A percentile compares a stretch with the other conserved stretches of the same genome.
These are phyloP conservation scores for Bradysia coprophila DNA, from an alignment of 1,140 invertebrate species.

Conservation along the genomic window DNA sequence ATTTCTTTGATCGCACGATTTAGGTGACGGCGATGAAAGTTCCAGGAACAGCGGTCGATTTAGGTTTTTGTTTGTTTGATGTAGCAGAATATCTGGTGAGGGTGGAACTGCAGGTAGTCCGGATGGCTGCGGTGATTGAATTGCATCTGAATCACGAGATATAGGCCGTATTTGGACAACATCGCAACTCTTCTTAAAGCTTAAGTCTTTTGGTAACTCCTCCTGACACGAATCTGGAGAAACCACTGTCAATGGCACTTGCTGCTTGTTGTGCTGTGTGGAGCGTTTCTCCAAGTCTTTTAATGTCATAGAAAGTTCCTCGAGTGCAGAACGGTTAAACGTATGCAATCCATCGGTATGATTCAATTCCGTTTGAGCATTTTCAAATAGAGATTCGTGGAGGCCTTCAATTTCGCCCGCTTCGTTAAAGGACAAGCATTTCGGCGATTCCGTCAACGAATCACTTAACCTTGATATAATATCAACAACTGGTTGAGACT, in stretches of 20 bases:
- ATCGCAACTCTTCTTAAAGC: slow-evolving; percentile 27
- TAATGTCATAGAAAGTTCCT: slow-evolving; percentile 4
- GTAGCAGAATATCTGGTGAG: slow-evolving; percentile 31
- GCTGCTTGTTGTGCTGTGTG: background rate
- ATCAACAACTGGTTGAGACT: slow-evolving; percentile 29
- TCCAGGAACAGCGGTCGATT: background rate
- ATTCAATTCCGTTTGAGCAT: slow-evolving; percentile 5
- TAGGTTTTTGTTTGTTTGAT: background rate
- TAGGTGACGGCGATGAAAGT: slow-evolving; percentile 1
- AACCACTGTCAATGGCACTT: slow-evolving; percentile 2
- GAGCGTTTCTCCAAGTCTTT: slow-evolving; percentile 3
- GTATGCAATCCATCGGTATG: slow-evolving; percentile 6
- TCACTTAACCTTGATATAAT: slow-evolving; percentile 34
- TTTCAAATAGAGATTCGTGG: slow-evolving; percentile 17
- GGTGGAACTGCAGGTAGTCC: slow-evolving; percentile 39
- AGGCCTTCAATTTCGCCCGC: slow-evolving; percentile 21
- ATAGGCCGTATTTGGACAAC: slow-evolving; percentile 27
- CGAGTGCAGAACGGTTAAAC: slow-evolving; percentile 7
- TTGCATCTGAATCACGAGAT: slow-evolving; percentile 37
- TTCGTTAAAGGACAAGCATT: slow-evolving; percentile 22
- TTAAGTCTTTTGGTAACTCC: slow-evolving; percentile 34
- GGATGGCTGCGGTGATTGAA: slow-evolving; percentile 42
- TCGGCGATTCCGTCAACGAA: slow-evolving; percentile 20
- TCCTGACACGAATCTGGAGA: slow-evolving; percentile 18
- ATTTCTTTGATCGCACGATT: background rate